Base-by-base conservation (phyloP, 2,797 vertebrate genomes). In the Centropyge bicolor region DNA sequence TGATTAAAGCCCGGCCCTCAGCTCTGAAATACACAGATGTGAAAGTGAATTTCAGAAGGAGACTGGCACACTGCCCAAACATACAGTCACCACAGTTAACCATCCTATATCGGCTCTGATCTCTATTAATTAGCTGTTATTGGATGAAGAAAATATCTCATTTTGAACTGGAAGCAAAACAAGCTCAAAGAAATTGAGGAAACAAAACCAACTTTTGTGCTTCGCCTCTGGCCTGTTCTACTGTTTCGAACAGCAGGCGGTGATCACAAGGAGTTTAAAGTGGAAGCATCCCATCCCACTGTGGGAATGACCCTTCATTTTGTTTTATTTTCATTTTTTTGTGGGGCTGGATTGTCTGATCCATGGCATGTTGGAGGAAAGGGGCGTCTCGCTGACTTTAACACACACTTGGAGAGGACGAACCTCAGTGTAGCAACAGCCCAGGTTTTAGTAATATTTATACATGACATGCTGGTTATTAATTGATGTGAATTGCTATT, bases 391-490 rank as follows among this genome's bases (percentile, higher is more conserved):
- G 12, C 60, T 48, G 68, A 77, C 52, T 49, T 62, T 63, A 38
- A 62, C 70, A 86, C 70, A 86, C 59, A 75, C 79, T 51, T 51
- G 63, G 66, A 80, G 74, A 82, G 86, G 85, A 83, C 70, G 78
- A 79, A 88, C 81, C 88, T 94, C 90, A 87, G 92, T 93, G 92
- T 94, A 94, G 93, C 90, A 90, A 86, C 85, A 76, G 89, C 82
- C 91, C 89, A 81, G 86, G 87, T 91, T 95, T 93, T 91, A 89
- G 85, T 94, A 86, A 94, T 93, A 93, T 95, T 94, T 94, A 92
- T 95, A 95, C 88, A 85, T 86, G 87, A 88, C 76, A 82, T 91
- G 86, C 74, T 90, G 90, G 88, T 92, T 89, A 92, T 90, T 90
- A 89, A 90, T 91, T 90, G 88, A 93, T 93, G 87, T 93, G 84